Conservation (phyloP, 2,888 invertebrate genomes). For the Ferdinandea cuprea region DNA sequence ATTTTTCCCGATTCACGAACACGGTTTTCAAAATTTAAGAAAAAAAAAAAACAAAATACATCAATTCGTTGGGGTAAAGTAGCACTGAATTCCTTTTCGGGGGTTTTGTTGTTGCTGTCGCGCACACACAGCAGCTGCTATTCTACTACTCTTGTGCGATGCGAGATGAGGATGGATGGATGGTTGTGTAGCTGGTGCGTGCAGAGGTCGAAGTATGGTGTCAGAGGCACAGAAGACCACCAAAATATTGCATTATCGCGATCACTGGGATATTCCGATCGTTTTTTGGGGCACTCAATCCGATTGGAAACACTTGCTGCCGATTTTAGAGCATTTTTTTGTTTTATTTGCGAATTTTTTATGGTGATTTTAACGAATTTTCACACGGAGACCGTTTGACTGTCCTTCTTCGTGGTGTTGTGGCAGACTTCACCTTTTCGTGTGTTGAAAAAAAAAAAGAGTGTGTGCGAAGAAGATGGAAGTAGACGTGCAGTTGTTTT, state of each 20-base stretch:
- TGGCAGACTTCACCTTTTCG: constrained; percentile 78
- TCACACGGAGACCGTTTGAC: constrained; percentile 69
- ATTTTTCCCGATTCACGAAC: constrained; percentile 8
- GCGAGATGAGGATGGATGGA: constrained; percentile 61
- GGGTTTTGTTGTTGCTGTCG: constrained; percentile 57
- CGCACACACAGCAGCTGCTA: constrained; percentile 61
- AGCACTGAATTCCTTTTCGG: constrained; percentile 54
- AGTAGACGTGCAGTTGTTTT: constrained; percentile 37
- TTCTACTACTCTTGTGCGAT: constrained; percentile 52
- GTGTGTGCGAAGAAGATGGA: constrained; percentile 67
- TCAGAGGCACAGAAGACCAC: constrained; percentile 53
- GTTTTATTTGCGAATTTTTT: constrained; percentile 48
- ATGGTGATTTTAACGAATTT: constrained; percentile 62
- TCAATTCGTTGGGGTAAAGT: not conserved
- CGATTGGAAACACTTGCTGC: constrained; percentile 58
- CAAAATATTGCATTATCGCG: constrained; percentile 69
- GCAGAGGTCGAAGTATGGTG: constrained; percentile 67
- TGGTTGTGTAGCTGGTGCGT: constrained; percentile 59
- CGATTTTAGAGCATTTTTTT: constrained; percentile 64
- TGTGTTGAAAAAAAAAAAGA: constrained; percentile 71
- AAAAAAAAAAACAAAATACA: too few relatives aligned
- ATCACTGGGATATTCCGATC: constrained; percentile 54
- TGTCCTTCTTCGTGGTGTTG: constrained; percentile 76
- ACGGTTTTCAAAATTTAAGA: constrained; percentile 14
- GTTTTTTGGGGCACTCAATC: constrained; percentile 60